These are phyloP conservation scores for Myzus persicae DNA, from an alignment of 1,140 invertebrate genomes.

Conservation along the genomic window DNA sequence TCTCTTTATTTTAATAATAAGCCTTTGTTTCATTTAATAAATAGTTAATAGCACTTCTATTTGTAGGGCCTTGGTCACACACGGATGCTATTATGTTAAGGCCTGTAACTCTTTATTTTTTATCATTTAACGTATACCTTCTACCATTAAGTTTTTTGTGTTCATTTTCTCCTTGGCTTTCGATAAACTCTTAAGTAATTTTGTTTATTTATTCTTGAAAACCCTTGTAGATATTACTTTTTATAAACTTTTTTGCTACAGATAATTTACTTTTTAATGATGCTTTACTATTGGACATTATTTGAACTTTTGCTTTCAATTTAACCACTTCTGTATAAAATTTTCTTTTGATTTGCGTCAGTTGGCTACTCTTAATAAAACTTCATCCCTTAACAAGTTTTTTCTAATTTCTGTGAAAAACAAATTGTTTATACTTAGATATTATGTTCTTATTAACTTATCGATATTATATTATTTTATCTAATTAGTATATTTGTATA, in stretches of 20 bases:
- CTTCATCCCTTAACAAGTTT: background rate
- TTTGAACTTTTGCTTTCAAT: conserved; percentile 4
- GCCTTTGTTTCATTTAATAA: background rate
- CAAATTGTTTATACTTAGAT: background rate
- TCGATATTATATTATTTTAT: background rate
- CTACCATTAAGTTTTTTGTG: background rate
- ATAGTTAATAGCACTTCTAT: background rate
- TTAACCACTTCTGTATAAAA: conserved; percentile 4
- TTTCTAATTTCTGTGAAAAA: background rate
- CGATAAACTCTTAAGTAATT: background rate
- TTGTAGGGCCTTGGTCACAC: background rate
- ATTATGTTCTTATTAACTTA: background rate
- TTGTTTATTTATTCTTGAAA: background rate
- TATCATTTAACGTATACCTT: background rate
- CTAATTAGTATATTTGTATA: background rate
- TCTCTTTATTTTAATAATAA: background rate
- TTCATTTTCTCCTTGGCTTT: background rate
- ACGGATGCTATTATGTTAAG: background rate
- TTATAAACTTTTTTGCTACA: background rate
- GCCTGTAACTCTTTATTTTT: background rate
- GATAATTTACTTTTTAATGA: conserved; percentile 6
- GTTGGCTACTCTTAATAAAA: background rate
- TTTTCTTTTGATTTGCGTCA: background rate
- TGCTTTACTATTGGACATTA: background rate
- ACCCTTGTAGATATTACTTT: background rate